Evolutionary conservation across 2,888 invertebrate species (phyloP), one percentile per base, ranked within the genome.

Genomic region (Himalopsyche japonica): DNA sequence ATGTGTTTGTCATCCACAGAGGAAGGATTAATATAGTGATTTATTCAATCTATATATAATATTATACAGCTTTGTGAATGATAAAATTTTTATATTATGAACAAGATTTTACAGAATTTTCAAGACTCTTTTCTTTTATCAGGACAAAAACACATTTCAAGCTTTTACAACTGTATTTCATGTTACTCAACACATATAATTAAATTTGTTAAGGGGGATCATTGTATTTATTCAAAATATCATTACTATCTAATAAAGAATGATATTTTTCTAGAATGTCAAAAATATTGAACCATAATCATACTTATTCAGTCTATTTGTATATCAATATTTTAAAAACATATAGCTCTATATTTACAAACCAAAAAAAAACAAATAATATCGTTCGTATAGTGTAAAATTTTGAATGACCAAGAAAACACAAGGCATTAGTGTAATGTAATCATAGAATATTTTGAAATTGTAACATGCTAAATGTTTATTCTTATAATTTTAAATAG

Each of bases 401-500:
- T 76, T 49, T 76, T 81, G 43, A 81, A 76, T 48, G 82, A 82
- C 82, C 82, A 82, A 82, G 49, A 78, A 82, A 79, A 82, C 15
- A 82, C 82, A 82, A 82, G 82, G 82, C 82, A 82, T 77, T 82
- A 82, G 82, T 30, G 8, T 77, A 77, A 77, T 77, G 20, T 77
- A 77, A 43, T 43, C 43, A 77, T 77, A 37, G 34, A 43, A 77
- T 37, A 77, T 77, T 34, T 34, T 77, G 77, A 34, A 34, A 34
- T 15, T 77, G 37, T 77, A 37, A 77, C 18, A 43, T 24, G 34
- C 34, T 77, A 77, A 34, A 34, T 77, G 43, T 34, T 43, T 37
- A 77, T 43, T 77, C 5, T 77, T 12, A 77, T 43, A 77, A 77
- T 37, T 37, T 77, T 37, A 20, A 77, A 77, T 77, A 43, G 43